These are phyloP conservation scores for Nomia melanderi DNA, from an alignment of 1,140 invertebrate species.

Conservation along the genomic window DNA sequence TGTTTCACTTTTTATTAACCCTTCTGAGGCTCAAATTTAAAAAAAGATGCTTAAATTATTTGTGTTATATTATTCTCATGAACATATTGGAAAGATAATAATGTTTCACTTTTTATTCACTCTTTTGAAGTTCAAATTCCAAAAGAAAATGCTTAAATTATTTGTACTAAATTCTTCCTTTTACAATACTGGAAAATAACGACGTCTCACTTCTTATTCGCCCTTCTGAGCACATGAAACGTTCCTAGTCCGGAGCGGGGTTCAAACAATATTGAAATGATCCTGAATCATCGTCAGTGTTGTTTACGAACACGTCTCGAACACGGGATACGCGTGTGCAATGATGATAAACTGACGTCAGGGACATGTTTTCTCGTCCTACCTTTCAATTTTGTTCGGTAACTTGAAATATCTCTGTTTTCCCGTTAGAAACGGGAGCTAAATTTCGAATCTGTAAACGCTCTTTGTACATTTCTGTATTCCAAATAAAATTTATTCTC, in stretches of 20 bases:
- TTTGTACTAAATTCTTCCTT: too few species aligned
- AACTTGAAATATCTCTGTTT: not conserved
- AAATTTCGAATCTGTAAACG: not conserved
- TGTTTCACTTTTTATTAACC: too few species aligned
- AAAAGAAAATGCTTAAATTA: too few species aligned
- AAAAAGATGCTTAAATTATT: too few species aligned
- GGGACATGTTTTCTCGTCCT: not conserved
- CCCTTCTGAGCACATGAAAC: slow-evolving; percentile 40
- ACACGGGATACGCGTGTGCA: slow-evolving; percentile 16
- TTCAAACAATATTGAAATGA: not conserved
- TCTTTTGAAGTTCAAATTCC: too few species aligned
- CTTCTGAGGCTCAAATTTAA: too few species aligned
- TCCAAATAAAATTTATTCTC: too few species aligned
- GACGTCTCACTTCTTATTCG: not conserved
- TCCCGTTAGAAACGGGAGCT: not conserved
- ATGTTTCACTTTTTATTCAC: too few species aligned
- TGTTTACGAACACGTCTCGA: not conserved
- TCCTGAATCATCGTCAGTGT: not conserved
- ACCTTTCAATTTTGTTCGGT: not conserved
- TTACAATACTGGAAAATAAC: not conserved
- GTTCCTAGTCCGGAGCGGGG: slow-evolving; percentile 18
- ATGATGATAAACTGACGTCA: slow-evolving; percentile 34
- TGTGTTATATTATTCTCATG: too few species aligned
- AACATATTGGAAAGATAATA: too few species aligned
- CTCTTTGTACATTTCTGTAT: not conserved